Percentiles rank a stretch among this genome's conserved stretches.
These are phyloP conservation scores for Protaetia brevitarsis DNA, from an alignment of 1,140 invertebrate species.

Conservation along the genomic window DNA sequence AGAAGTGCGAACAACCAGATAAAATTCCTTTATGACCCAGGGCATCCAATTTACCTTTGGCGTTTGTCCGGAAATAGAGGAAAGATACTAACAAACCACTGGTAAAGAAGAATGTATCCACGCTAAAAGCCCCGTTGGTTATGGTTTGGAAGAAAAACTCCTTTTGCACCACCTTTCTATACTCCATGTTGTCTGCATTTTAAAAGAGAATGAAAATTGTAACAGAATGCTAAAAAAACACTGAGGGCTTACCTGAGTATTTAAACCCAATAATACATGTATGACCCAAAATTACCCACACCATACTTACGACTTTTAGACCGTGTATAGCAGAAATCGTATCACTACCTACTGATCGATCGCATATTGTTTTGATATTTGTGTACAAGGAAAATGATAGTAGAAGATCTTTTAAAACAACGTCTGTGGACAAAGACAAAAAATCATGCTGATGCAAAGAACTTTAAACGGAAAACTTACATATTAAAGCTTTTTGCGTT, in stretches of 20 bases:
- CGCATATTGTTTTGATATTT: slow-evolving; percentile 75
- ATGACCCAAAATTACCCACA: slow-evolving; percentile 90
- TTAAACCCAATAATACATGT: slow-evolving; percentile 81
- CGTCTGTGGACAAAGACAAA: slow-evolving; percentile 34
- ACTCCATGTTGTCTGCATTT: slow-evolving; percentile 70
- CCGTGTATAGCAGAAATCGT: slow-evolving; percentile 81
- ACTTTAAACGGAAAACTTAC: no score
- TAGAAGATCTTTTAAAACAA: slow-evolving; percentile 57
- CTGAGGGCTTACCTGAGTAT: slow-evolving; percentile 59
- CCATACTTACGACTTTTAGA: slow-evolving; percentile 80
- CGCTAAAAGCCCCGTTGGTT: slow-evolving; percentile 83
- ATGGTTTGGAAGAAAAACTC: slow-evolving; percentile 80
- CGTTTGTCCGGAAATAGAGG: slow-evolving; percentile 78
- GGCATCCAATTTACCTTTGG: slow-evolving; percentile 73
- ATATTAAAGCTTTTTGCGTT: no score
- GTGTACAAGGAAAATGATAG: slow-evolving; percentile 74
- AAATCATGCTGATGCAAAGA: no score
- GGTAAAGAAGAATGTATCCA: slow-evolving; percentile 90
- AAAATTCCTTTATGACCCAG: slow-evolving; percentile 67
- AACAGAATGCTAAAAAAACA: not conserved
- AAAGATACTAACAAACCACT: slow-evolving; percentile 79
- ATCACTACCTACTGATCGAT: slow-evolving; percentile 72
- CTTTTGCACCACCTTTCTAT: slow-evolving; percentile 72
- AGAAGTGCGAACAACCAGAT: slow-evolving; percentile 68
- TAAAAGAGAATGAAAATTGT: slow-evolving; percentile 1